Conservation (phyloP, 2,797 vertebrate genomes). For the Anniella stebbinsi region DNA sequence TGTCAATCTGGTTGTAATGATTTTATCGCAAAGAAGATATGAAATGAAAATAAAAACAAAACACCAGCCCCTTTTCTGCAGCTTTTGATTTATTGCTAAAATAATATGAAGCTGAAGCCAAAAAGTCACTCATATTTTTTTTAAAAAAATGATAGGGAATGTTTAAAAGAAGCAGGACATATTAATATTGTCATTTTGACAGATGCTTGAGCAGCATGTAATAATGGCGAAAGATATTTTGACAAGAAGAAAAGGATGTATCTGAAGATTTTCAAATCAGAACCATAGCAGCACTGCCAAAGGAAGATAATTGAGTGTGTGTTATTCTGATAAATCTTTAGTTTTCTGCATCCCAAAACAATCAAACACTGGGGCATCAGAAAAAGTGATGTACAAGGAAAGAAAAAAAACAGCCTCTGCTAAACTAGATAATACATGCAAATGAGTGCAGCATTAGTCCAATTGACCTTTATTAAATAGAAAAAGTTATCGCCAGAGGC, state of each 20-base stretch:
- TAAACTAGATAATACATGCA: neutral
- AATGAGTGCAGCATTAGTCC: neutral
- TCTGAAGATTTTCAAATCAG: slow-evolving; percentile 74
- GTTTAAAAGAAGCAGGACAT: slow-evolving; percentile 65
- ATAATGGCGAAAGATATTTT: slow-evolving; percentile 71
- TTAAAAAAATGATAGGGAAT: slow-evolving; percentile 65
- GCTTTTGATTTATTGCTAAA: slow-evolving; percentile 54
- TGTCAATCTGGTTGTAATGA: slow-evolving; percentile 69
- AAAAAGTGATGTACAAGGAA: neutral
- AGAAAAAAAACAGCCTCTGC: neutral
- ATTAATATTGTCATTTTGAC: slow-evolving; percentile 74
- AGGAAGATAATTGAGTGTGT: slow-evolving; percentile 62
- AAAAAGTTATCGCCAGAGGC: neutral
- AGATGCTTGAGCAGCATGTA: slow-evolving; percentile 68
- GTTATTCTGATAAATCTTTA: slow-evolving; percentile 63
- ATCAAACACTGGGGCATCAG: slow-evolving; percentile 13
- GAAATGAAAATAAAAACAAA: slow-evolving; percentile 56
- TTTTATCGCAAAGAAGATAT: slow-evolving; percentile 54
- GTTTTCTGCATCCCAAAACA: slow-evolving; percentile 60
- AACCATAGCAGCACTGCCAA: slow-evolving; percentile 58
- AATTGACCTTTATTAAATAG: neutral
- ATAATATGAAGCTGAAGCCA: slow-evolving; percentile 57
- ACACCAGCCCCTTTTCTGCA: slow-evolving; percentile 31
- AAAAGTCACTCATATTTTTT: slow-evolving; percentile 55
- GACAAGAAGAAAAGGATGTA: slow-evolving; percentile 60